These are phyloP conservation scores for Tragelaphus imberbis DNA, from an alignment of 2,113 vertebrate species.

Conservation along the genomic window DNA sequence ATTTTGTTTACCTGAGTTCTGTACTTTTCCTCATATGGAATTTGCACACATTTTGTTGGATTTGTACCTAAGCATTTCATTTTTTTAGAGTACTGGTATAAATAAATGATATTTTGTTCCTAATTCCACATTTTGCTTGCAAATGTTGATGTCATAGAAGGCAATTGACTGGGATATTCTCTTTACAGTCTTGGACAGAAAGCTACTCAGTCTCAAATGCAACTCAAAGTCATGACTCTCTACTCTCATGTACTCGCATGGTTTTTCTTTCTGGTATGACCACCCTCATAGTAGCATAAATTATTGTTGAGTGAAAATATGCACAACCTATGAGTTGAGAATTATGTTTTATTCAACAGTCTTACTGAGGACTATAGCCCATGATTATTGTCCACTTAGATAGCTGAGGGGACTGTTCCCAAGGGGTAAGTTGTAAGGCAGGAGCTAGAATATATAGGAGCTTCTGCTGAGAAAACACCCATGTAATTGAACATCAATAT, in stretches of 20 bases:
- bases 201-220: not conserved
- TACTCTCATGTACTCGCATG: rapidly evolving
- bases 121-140: not conserved
- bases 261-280: not conserved
- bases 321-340: not conserved
- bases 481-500: not conserved
- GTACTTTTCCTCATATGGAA: not conserved
- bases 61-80: not conserved
- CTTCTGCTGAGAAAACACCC: not conserved
- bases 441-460: not conserved
- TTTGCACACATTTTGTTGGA: not conserved
- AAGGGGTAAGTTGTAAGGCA: not conserved
- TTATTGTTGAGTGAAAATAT: not conserved
- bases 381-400: not conserved
- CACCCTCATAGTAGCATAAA: not conserved
- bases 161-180: not conserved
- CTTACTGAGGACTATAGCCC: not conserved
- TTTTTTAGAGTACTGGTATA: not conserved
- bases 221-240: not conserved
- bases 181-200: not conserved
- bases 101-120: not conserved
- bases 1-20: not conserved
- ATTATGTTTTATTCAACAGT: not conserved
- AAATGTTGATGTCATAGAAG: not conserved
- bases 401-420: not conserved